phyloP scores from a whole-genome alignment of 2,113 vertebrate genomes.

The Poecilia latipinna region DNA sequence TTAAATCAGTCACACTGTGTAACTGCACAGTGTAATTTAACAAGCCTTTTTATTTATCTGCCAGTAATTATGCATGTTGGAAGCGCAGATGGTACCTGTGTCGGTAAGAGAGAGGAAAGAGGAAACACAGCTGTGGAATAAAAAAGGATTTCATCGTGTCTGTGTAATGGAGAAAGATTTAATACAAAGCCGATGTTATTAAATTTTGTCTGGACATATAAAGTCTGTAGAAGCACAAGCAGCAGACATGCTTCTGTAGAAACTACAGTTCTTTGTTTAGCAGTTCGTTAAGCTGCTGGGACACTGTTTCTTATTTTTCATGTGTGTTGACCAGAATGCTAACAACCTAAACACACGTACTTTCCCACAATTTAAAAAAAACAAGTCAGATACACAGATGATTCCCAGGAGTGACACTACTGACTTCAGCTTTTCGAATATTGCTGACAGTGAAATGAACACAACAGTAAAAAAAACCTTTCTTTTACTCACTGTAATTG shows the following conservation, averaged over 20 bases:
- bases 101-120: background rate
- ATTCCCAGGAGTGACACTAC: too few relatives aligned
- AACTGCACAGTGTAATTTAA: background rate
- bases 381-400: too few relatives aligned
- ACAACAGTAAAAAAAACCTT: too few relatives aligned
- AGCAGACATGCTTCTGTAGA: background rate
- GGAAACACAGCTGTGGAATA: background rate
- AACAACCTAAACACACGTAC: too few relatives aligned
- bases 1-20: background rate
- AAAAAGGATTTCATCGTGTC: background rate
- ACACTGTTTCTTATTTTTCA: background rate
- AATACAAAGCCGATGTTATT: background rate
- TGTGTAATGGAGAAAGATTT: background rate
- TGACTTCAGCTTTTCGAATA: too few relatives aligned
- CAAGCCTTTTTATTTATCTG: background rate
- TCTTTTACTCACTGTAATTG: too few relatives aligned
- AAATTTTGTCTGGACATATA: background rate
- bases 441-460: too few relatives aligned
- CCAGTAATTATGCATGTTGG: background rate
- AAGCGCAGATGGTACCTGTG: background rate
- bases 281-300: background rate
- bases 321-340: background rate
- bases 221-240: background rate
- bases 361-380: too few relatives aligned
- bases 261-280: background rate